These are phyloP conservation scores for Phataginus tetradactyla DNA, from an alignment of 2,797 vertebrate genomes.

Conservation along the genomic window DNA sequence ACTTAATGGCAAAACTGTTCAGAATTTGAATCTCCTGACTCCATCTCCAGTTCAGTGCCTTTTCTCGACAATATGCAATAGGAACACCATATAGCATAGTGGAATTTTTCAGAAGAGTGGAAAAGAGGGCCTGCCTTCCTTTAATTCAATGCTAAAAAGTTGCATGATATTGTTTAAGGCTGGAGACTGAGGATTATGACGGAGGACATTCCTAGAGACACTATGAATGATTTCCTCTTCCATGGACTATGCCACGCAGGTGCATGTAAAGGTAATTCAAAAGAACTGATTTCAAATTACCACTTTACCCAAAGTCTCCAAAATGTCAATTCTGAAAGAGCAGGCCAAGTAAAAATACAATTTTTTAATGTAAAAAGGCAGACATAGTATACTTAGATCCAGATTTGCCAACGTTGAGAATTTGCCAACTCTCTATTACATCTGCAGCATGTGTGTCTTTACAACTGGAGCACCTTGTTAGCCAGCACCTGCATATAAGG, in stretches of 20 bases:
- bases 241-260: slow-evolving; percentile 15
- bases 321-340: not conserved
- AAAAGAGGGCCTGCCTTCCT: not conserved
- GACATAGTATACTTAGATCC: not conserved
- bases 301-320: not conserved
- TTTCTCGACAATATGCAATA: not conserved
- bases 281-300: slow-evolving; percentile 64
- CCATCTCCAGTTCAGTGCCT: not conserved
- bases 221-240: slow-evolving; percentile 62
- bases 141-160: slow-evolving; percentile 42
- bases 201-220: slow-evolving; percentile 18
- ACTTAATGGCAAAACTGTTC: not conserved
- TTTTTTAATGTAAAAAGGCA: not conserved
- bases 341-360: not conserved
- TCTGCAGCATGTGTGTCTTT: not conserved
- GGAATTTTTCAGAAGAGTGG: slow-evolving; percentile 25
- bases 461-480: not conserved
- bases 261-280: slow-evolving; percentile 19
- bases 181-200: slow-evolving; percentile 27
- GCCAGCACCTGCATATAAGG: not conserved
- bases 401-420: not conserved
- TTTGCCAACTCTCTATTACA: not conserved
- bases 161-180: slow-evolving; percentile 50
- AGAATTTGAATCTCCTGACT: not conserved
- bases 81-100: not conserved